A percentile compares a stretch with the other conserved stretches of the same genome.
Conservation (phyloP, 1,140 invertebrate genomes). For the Araneus ventricosus region DNA sequence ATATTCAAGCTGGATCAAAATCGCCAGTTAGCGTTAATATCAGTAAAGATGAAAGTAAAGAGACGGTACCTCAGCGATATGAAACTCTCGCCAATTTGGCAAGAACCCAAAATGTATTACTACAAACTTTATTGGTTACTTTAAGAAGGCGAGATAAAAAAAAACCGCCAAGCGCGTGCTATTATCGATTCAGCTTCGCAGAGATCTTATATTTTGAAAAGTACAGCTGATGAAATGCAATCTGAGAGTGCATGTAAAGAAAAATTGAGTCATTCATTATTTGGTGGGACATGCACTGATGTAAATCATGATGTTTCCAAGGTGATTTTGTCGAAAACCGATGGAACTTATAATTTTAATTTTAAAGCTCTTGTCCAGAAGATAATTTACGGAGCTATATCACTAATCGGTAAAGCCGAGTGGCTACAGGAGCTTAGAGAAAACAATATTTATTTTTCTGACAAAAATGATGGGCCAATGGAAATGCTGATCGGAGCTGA, state of each 20-base stretch:
- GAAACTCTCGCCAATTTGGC: no score
- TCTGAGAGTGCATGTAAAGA: no score
- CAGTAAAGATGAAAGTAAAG: no score
- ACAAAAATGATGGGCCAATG: neutral
- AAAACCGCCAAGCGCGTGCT: neutral
- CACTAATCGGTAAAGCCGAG: neutral
- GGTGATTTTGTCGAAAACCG: neutral
- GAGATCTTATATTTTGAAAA: neutral
- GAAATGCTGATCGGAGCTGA: constrained; percentile 20
- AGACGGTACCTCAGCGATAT: no score
- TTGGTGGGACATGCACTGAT: neutral
- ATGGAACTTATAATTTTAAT: neutral
- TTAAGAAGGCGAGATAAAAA: no score
- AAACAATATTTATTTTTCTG: neutral
- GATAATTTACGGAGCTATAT: constrained; percentile 8
- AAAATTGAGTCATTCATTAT: neutral
- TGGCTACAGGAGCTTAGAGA: neutral
- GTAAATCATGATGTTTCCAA: neutral
- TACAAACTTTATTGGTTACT: no score
- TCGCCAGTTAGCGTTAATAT: no score
- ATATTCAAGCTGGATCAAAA: no score
- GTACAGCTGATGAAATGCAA: no score
- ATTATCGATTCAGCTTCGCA: neutral
- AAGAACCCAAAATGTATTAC: no score
- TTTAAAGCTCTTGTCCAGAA: neutral